phyloP scores from a whole-genome alignment of 2,888 invertebrate genomes.

The Drosophila paranaensis region DNA sequence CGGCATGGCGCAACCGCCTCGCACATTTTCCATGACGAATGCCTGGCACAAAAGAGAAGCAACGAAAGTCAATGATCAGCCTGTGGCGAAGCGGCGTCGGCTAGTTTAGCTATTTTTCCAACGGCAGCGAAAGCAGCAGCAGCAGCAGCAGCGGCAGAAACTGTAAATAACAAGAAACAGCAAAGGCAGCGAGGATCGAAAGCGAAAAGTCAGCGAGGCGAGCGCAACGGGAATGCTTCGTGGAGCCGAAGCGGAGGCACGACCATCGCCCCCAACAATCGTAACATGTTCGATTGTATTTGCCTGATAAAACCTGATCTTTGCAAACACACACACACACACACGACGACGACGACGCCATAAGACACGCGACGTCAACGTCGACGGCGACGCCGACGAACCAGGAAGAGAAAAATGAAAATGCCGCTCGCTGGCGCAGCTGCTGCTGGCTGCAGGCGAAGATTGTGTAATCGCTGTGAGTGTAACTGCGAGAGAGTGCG shows the following conservation, averaged over 20 bases:
- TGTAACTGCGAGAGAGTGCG: constrained; percentile 27
- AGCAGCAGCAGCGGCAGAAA: constrained; percentile 58
- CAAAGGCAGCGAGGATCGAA: constrained; percentile 73
- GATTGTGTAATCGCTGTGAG: constrained; percentile 78
- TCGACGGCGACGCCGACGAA: constrained; percentile 63
- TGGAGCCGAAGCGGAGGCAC: constrained; percentile 30
- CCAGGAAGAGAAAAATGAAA: constrained; percentile 83
- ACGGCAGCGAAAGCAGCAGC: constrained; percentile 65
- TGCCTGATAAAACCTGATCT: constrained; percentile 79
- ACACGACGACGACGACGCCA: constrained; percentile 39
- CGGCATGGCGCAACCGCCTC: constrained; percentile 41
- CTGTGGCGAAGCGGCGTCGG: constrained; percentile 33
- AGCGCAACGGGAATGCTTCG: constrained; percentile 29
- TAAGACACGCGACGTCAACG: constrained; percentile 55
- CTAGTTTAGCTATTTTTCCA: constrained; percentile 71
- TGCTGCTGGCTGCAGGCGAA: constrained; percentile 46
- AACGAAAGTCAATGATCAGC: constrained; percentile 82
- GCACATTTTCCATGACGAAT: constrained; percentile 76
- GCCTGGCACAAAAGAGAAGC: constrained; percentile 68
- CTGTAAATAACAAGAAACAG: constrained; percentile 76
- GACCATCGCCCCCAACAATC: constrained; percentile 37
- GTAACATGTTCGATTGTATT: constrained; percentile 71
- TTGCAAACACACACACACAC: constrained; percentile 29
- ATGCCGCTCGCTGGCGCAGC: constrained; percentile 64
- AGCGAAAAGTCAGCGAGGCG: constrained; percentile 68